These are phyloP conservation scores for Danio kyathit DNA, from an alignment of 2,797 vertebrate genomes.

Conservation along the genomic window DNA sequence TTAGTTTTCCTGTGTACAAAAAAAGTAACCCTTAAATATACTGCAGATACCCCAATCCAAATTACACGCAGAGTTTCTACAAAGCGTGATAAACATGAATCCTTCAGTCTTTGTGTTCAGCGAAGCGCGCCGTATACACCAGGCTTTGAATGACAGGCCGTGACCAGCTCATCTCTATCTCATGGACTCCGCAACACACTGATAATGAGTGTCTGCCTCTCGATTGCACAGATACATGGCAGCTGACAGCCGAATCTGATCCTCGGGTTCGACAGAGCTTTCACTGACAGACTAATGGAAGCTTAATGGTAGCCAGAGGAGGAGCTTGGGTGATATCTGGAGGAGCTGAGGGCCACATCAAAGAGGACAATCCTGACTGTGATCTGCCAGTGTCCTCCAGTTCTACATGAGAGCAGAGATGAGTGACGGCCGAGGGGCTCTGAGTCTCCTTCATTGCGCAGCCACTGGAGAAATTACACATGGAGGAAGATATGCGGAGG, in stretches of 20 bases:
- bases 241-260: constrained; percentile 57
- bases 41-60: neutral
- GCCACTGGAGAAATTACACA: constrained; percentile 53
- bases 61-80: neutral
- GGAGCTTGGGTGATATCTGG: constrained; percentile 43
- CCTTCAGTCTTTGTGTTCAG: constrained; percentile 6
- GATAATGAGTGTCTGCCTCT: constrained; percentile 43
- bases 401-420: constrained; percentile 46
- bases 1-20: neutral
- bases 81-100: neutral
- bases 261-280: constrained; percentile 11
- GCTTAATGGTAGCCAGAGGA: constrained; percentile 32
- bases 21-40: neutral
- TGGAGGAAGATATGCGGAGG: constrained; percentile 44
- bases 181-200: constrained; percentile 14
- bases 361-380: constrained; percentile 62
- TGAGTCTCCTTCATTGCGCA: constrained; percentile 44
- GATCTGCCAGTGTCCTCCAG: constrained; percentile 56
- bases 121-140: neutral
- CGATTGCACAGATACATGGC: constrained; percentile 38
- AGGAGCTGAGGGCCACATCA: constrained; percentile 56
- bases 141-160: constrained; percentile 30
- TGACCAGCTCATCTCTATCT: constrained; percentile 29
- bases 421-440: constrained; percentile 49
- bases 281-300: constrained; percentile 62